These are phyloP conservation scores for Pocillopora damicornis DNA, from an alignment of 64 coral and sea anemone genomes.

Conservation along the genomic window DNA sequence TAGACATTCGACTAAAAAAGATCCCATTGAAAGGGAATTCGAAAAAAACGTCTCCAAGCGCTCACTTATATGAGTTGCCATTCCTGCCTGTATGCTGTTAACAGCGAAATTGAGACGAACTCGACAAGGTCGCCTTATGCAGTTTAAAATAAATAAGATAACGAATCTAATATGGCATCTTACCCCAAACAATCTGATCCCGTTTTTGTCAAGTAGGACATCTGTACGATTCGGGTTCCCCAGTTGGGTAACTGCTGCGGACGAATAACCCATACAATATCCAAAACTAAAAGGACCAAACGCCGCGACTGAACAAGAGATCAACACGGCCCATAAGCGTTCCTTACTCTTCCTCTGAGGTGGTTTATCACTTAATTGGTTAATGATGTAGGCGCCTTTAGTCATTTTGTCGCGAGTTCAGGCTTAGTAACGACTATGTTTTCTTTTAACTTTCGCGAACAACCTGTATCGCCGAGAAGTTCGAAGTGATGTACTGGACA, in stretches of 20 bases:
- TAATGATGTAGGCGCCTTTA: not conserved
- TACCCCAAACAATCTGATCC: slow-evolving; percentile 91
- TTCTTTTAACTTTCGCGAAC: too few relatives aligned
- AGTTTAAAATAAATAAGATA: not conserved
- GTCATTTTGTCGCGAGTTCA: not conserved
- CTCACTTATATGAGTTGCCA: too few relatives aligned
- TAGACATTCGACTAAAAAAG: too few relatives aligned
- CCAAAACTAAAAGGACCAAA: slow-evolving; percentile 73
- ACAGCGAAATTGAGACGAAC: not conserved
- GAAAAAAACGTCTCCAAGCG: too few relatives aligned
- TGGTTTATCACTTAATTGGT: not conserved
- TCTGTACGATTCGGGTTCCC: slow-evolving; percentile 42
- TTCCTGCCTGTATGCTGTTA: too few relatives aligned
- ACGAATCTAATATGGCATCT: slow-evolving; percentile 7
- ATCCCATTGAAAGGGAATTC: too few relatives aligned
- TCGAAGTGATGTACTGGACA: too few relatives aligned
- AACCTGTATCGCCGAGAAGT: too few relatives aligned
- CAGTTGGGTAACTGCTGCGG: slow-evolving; percentile 67
- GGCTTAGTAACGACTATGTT: too few relatives aligned
- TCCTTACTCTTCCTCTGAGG: slow-evolving; percentile 9
- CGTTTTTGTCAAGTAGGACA: slow-evolving; percentile 36
- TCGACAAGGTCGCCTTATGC: not conserved
- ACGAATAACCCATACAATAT: slow-evolving; percentile 75
- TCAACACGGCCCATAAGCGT: slow-evolving; percentile 56
- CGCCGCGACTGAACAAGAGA: slow-evolving; percentile 66